Conservation (phyloP, 1,140 invertebrate species). For the Atta colombica region DNA sequence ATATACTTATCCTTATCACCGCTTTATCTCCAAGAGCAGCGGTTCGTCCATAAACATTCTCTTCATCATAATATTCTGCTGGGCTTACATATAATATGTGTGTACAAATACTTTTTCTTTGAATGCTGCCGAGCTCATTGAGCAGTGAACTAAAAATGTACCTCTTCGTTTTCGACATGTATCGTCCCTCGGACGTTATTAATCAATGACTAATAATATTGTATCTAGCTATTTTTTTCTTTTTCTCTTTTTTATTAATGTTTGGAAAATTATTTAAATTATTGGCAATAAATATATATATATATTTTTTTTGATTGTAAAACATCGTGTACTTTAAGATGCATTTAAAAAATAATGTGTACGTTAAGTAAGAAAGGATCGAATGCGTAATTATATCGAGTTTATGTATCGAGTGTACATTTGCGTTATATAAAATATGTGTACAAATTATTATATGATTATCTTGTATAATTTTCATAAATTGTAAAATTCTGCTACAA, state of each 20-base stretch:
- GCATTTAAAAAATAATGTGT: conserved; percentile 21
- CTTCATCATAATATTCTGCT: conserved; percentile 44
- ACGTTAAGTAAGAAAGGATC: neutral
- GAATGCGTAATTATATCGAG: neutral
- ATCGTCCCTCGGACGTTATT: conserved; percentile 81
- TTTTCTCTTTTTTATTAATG: neutral
- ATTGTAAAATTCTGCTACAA: neutral
- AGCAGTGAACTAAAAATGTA: conserved; percentile 54
- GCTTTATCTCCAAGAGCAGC: conserved; percentile 18
- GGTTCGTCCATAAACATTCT: conserved; percentile 22
- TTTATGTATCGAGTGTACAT: conserved; percentile 31
- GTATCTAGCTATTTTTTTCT: neutral
- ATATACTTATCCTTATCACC: conserved; percentile 2
- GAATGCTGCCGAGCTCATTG: conserved; percentile 9
- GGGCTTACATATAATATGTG: conserved; percentile 2
- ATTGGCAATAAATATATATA: neutral
- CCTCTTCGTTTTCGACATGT: conserved; percentile 83
- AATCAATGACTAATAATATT: conserved; percentile 18
- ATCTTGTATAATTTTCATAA: neutral
- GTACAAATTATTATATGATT: neutral
- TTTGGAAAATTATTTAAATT: conserved; percentile 22
- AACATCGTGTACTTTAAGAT: conserved; percentile 22
- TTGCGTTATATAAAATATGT: conserved; percentile 24
- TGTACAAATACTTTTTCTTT: conserved; percentile 59
- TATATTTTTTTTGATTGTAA: neutral